Conservation (phyloP, 1,140 invertebrate species). For the Heliconius eleuchia region DNA sequence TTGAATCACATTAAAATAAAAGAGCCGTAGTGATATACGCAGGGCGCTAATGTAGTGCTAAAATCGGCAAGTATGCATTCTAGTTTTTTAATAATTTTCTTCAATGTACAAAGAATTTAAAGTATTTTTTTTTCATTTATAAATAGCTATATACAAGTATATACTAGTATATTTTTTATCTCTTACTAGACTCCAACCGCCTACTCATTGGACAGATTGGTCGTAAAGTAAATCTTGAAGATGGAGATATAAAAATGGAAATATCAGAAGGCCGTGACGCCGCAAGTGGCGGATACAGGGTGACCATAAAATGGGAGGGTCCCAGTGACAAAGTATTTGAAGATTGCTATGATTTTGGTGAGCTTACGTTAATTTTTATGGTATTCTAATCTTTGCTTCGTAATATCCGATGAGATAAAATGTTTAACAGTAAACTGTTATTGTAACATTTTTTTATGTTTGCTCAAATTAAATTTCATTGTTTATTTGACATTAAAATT, state of each 20-base stretch:
- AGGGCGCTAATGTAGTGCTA: too few species aligned
- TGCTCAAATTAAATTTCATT: too few species aligned
- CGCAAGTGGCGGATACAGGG: conserved; percentile 51
- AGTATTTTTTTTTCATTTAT: not conserved
- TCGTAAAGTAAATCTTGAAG: conserved; percentile 47
- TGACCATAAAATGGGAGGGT: conserved; percentile 66
- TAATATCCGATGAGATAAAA: too few species aligned
- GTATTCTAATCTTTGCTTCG: too few species aligned
- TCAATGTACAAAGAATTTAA: too few species aligned
- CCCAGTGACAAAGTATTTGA: conserved; percentile 64
- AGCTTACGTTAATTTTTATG: conserved; percentile 22
- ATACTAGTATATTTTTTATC: not conserved
- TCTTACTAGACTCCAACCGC: conserved; percentile 24
- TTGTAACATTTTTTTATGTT: too few species aligned
- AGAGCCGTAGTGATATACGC: too few species aligned
- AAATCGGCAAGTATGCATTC: too few species aligned
- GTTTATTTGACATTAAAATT: too few species aligned
- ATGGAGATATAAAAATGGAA: conserved; percentile 56
- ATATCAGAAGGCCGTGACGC: conserved; percentile 47
- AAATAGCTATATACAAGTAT: not conserved
- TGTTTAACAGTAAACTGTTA: too few species aligned
- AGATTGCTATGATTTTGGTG: conserved; percentile 73
- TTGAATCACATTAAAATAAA: too few species aligned
- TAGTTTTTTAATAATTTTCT: too few species aligned
- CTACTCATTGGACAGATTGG: conserved; percentile 54